Base-by-base conservation (phyloP, 2,888 invertebrate genomes). In the Osmoderma eremita region DNA sequence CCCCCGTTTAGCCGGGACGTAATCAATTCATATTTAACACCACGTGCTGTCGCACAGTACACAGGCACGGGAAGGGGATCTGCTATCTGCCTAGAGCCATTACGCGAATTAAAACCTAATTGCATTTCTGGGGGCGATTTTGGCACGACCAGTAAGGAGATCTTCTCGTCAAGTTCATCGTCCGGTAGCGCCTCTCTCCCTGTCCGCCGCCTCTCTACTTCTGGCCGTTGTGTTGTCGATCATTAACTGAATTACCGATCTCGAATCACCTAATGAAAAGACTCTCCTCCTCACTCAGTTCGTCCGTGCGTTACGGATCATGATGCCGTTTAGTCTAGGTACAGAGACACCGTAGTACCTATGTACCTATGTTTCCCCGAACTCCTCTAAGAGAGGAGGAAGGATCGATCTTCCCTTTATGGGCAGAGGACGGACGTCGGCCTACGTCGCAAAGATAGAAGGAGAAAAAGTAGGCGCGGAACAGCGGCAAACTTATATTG, bases 1-100 rank as follows among this genome's bases (percentile, higher is more conserved):
- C 42, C 22, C 17, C 53, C 53, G 38, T 8, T 42, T 42, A 17
- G 42, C 42, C 1, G 4, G 42, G 22, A n/a, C 48, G 48, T 49
- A 62, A 62, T 62, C 62, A 62, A 42, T 62, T 62, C 62, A 62
- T 62, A 62, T 49, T 62, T 62, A 62, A 48, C 62, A 38, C 62
- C 62, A 36, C 38, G 41, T 48, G 62, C 62, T 17, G 62, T 18
- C 30, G 30, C 30, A 30, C 10, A 8, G 10, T 30, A 6, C 3
- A 6, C 30, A 1, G 30, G 30, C 30, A 30, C 30, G 10, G 30
- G 30, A 10, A 30, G 10, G 30, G 30, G 30, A 30, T 30, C 30
- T 10, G 2, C 30, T 10, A 30, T 30, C 8, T 10, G 30, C 10
- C 30, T 30, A 30, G 6, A 30, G 62, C 62, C 62, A 62, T 62